These are phyloP conservation scores for Vultur gryphus DNA, from an alignment of 2,797 vertebrate genomes.

Conservation along the genomic window DNA sequence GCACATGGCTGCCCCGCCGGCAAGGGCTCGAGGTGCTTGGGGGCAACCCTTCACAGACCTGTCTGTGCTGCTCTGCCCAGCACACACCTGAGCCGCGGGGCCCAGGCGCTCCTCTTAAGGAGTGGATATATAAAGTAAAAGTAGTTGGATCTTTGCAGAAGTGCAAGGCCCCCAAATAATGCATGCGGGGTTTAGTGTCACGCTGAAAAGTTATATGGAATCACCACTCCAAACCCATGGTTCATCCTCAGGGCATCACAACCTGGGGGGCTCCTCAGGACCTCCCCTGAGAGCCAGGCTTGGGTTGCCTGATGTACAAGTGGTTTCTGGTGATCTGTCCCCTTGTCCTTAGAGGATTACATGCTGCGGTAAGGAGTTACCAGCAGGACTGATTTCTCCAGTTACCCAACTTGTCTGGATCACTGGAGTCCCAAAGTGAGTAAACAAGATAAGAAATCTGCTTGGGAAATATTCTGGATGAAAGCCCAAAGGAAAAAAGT, in stretches of 20 bases:
- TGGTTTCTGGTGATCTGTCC: not conserved
- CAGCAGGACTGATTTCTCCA: not conserved
- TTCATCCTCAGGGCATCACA: not conserved
- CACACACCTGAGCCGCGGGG: not conserved
- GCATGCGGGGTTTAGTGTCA: accelerated
- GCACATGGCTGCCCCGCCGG: accelerated
- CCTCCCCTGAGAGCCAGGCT: not conserved
- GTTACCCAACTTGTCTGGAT: not conserved
- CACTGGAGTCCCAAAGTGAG: not conserved
- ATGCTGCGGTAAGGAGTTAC: not conserved
- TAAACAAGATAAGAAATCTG: not conserved
- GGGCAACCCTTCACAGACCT: not conserved
- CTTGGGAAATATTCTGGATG: not conserved
- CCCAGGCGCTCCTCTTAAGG: not conserved
- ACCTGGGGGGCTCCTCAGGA: accelerated
- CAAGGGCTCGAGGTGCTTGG: not conserved
- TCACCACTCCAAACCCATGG: not conserved
- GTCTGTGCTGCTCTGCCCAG: not conserved
- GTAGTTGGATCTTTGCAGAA: not conserved
- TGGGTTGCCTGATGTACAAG: not conserved
- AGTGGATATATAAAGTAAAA: not conserved
- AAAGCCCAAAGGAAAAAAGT: not conserved
- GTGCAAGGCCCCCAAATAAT: not conserved
- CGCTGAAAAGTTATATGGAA: accelerated
- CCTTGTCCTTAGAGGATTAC: not conserved